These are phyloP conservation scores for Potamilus streckersoni DNA, from an alignment of 1,140 invertebrate species.

Conservation along the genomic window DNA sequence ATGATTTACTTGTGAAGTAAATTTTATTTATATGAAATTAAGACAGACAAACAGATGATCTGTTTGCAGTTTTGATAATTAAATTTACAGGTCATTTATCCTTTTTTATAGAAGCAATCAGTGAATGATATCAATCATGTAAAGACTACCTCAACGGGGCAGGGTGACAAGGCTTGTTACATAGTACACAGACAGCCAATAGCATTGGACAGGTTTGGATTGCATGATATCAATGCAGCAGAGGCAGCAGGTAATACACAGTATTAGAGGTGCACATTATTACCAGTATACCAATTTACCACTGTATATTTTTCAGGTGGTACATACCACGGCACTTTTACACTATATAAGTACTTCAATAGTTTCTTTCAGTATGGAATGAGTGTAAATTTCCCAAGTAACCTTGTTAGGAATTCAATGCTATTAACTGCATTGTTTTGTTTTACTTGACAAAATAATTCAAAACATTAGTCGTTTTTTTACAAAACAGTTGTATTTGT, in stretches of 20 bases:
- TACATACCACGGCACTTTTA: not conserved
- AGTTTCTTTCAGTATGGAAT: too few species aligned
- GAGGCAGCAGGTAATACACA: slow-evolving; percentile 69
- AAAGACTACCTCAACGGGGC: slow-evolving; percentile 1
- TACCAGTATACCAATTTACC: not conserved
- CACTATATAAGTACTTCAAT: not conserved
- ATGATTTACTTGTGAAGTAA: too few species aligned
- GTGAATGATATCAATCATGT: too few species aligned
- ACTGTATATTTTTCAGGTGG: not conserved
- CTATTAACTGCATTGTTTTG: not conserved
- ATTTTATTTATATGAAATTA: too few species aligned
- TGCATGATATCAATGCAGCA: slow-evolving; percentile 74
- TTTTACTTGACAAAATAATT: not conserved
- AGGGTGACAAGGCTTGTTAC: slow-evolving; percentile 67
- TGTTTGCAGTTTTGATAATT: too few species aligned
- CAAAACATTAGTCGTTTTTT: too few species aligned
- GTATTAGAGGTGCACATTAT: not conserved
- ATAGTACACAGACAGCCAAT: slow-evolving; percentile 78
- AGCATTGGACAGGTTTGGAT: slow-evolving; percentile 76
- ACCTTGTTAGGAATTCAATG: not conserved
- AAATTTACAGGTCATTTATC: too few species aligned
- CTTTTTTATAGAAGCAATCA: too few species aligned
- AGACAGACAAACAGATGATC: too few species aligned
- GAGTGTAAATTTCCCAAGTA: too few species aligned
- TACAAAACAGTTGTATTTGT: too few species aligned